These are phyloP conservation scores for Eristalis tenax DNA, from an alignment of 2,888 invertebrate species.

Conservation along the genomic window DNA sequence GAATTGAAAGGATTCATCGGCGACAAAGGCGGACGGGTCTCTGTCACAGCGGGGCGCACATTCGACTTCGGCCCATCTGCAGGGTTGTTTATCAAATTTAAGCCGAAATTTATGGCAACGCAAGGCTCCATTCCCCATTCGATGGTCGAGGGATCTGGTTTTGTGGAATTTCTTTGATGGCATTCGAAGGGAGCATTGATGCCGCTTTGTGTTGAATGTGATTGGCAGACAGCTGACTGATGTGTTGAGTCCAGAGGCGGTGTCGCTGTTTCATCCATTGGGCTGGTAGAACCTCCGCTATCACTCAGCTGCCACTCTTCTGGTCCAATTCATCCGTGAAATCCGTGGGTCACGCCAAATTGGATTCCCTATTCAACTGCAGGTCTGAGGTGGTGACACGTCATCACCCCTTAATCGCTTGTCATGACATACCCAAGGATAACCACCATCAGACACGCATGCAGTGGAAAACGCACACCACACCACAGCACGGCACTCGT, in stretches of 20 bases:
- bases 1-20: slow-evolving; percentile 55
- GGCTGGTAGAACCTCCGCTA: too few relatives aligned
- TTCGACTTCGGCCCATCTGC: slow-evolving; percentile 13
- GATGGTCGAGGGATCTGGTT: not conserved
- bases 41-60: slow-evolving; percentile 35
- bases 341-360: not conserved
- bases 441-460: not conserved
- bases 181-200: not conserved
- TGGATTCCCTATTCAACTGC: too few relatives aligned
- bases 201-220: too few relatives aligned
- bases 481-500: not conserved
- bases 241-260: too few relatives aligned
- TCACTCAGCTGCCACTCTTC: too few relatives aligned
- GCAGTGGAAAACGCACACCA: not conserved
- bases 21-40: slow-evolving; percentile 6
- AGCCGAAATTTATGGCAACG: slow-evolving; percentile 46
- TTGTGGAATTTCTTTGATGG: not conserved
- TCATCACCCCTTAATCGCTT: not conserved
- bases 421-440: not conserved
- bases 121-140: not conserved
- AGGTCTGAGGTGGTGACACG: not conserved
- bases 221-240: too few relatives aligned
- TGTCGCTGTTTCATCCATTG: too few relatives aligned
- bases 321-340: too few relatives aligned
- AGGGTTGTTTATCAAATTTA: slow-evolving; percentile 38